Evolutionary conservation across 2,797 vertebrate species (phyloP).

Genomic region (Lepidocolaptes lacrymiger): DNA sequence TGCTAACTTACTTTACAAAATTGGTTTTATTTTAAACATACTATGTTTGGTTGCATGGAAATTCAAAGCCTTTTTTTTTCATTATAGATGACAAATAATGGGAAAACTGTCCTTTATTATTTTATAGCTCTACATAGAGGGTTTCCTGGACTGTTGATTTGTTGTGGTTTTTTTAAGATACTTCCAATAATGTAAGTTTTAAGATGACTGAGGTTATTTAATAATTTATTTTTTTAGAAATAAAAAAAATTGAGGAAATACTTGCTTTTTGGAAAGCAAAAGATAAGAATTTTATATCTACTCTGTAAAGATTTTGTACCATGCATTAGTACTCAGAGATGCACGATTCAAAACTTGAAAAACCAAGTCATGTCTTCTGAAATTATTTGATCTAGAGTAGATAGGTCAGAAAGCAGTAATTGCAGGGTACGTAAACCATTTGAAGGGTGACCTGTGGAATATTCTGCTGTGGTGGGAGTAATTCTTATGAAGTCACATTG

Average conservation of each 20-base stretch:
- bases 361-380: not conserved
- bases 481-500: not conserved
- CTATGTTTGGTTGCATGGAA: not conserved
- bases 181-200: not conserved
- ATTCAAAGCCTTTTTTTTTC: not conserved
- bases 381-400: not conserved
- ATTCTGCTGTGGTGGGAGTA: not conserved
- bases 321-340: not conserved
- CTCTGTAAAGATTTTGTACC: not conserved
- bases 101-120: not conserved
- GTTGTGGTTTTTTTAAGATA: not conserved
- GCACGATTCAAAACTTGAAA: not conserved
- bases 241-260: fast-evolving
- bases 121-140: not conserved
- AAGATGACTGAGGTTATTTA: not conserved
- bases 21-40: not conserved
- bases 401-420: not conserved
- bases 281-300: not conserved
- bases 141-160: not conserved
- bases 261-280: not conserved
- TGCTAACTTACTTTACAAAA: not conserved
- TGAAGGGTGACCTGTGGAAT: not conserved
- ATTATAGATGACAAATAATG: not conserved
- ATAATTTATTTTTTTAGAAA: not conserved
- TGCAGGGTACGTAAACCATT: not conserved